Evolutionary conservation across 2,113 vertebrate genomes (phyloP).

Genomic region (Plotosus lineatus): DNA sequence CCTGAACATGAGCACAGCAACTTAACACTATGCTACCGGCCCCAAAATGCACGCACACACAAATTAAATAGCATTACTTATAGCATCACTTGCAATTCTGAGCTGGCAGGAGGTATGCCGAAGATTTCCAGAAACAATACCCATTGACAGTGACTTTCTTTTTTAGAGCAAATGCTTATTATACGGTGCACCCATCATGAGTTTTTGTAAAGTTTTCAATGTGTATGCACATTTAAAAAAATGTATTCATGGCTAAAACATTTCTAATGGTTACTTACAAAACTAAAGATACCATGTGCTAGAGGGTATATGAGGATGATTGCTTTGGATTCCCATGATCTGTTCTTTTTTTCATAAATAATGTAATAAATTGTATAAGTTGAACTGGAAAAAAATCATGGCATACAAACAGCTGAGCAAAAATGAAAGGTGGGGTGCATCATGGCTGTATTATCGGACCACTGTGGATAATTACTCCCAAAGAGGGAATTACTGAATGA

Average conservation of each 20-base stretch:
- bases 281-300: not conserved
- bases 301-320: not conserved
- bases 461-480: constrained; percentile 31
- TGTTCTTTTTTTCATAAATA: constrained; percentile 1
- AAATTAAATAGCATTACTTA: no score
- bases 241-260: not conserved
- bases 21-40: no score
- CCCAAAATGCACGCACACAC: no score
- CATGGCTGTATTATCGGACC: not conserved
- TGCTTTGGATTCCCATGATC: not conserved
- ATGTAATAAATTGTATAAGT: not conserved
- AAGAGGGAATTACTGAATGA: constrained; percentile 27
- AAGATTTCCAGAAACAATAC: not conserved
- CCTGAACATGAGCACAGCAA: no score
- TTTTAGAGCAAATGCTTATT: not conserved
- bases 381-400: not conserved
- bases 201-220: not conserved
- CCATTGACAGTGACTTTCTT: not conserved
- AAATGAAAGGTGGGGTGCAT: not conserved
- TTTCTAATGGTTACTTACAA: not conserved
- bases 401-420: not conserved
- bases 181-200: no score
- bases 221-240: not conserved
- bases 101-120: not conserved
- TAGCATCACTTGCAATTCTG: not conserved